Evolutionary conservation across 2,888 invertebrate genomes (phyloP).

Genomic region (Rambutsinella grinnellia): DNA sequence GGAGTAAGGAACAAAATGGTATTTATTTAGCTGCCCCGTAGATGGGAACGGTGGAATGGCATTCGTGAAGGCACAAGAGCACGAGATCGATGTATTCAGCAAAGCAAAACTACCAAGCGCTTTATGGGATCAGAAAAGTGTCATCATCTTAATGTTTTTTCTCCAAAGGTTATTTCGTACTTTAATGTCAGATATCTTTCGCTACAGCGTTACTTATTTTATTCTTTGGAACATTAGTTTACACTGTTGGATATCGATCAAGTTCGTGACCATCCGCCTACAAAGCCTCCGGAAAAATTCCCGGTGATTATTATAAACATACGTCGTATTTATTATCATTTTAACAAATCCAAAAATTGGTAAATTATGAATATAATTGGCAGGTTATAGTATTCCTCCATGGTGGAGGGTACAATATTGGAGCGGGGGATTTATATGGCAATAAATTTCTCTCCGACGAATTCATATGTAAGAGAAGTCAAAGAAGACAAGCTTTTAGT

Average conservation of each 20-base stretch:
- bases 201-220: not conserved
- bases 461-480: constrained; percentile 38
- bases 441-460: constrained; percentile 46
- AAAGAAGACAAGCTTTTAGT: no score
- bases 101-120: constrained; percentile 21
- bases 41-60: constrained; percentile 55
- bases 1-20: no score
- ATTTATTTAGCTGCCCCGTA: constrained; percentile 52
- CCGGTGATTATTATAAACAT: constrained; percentile 23
- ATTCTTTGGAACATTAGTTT: not conserved
- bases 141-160: constrained; percentile 49
- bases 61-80: constrained; percentile 49
- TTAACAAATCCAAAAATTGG: not conserved
- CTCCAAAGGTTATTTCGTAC: constrained; percentile 33
- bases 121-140: constrained; percentile 43
- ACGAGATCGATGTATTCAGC: constrained; percentile 45
- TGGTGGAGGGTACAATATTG: constrained; percentile 49
- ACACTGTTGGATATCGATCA: not conserved
- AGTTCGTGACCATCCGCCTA: constrained; percentile 15
- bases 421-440: constrained; percentile 51
- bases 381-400: constrained; percentile 56
- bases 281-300: constrained; percentile 12
- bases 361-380: not conserved
- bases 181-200: no score
- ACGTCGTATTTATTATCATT: not conserved